Evolutionary conservation across 1,140 invertebrate species (phyloP).

Genomic region (Arctopsyche grandis): DNA sequence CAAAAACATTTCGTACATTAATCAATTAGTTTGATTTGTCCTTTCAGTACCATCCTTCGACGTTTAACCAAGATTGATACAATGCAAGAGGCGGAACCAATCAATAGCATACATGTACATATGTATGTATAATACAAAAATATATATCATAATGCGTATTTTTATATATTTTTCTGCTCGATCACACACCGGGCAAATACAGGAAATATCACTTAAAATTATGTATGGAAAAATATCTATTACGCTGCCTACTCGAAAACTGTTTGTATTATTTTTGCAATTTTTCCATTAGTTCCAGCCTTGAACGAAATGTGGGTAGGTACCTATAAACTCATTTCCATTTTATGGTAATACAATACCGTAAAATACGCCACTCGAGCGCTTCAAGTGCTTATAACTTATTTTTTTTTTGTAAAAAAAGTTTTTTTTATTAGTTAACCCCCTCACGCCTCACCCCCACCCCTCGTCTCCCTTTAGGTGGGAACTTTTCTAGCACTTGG

Average conservation of each 20-base stretch:
- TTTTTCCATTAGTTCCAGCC: slow-evolving; percentile 6
- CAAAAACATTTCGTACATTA: no score
- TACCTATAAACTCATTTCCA: slow-evolving; percentile 21
- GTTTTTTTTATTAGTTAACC: background rate
- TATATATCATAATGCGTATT: background rate
- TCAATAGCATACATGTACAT: background rate
- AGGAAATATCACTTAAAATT: no score
- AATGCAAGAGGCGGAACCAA: no score
- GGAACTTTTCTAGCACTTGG: background rate
- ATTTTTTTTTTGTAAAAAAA: background rate
- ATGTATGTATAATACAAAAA: background rate
- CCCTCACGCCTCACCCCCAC: background rate
- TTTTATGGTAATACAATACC: slow-evolving; percentile 32
- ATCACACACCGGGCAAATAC: no score
- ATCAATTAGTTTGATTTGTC: no score
- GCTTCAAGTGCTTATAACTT: slow-evolving; percentile 21
- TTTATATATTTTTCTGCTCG: background rate
- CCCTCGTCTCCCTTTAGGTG: background rate
- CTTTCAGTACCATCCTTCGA: no score
- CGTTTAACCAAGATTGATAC: no score
- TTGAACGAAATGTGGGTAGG: background rate
- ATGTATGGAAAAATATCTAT: no score
- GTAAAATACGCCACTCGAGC: slow-evolving; percentile 4
- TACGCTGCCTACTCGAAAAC: no score
- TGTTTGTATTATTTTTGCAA: slow-evolving; percentile 14